Base-by-base conservation (phyloP, 2,888 invertebrate species). In the Netelia melanura region DNA sequence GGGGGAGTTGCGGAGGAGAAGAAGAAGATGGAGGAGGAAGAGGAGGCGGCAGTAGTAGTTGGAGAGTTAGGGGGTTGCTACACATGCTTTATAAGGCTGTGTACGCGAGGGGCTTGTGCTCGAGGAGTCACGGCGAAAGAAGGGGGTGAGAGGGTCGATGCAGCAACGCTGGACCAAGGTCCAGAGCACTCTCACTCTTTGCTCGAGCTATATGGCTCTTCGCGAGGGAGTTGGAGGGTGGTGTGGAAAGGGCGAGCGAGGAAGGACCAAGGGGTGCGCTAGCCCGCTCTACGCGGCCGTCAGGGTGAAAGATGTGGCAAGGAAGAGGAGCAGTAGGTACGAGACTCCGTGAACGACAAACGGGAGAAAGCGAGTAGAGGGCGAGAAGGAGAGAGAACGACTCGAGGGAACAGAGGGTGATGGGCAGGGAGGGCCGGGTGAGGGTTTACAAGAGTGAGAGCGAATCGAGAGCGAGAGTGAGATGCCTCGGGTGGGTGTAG, bases 161-260 rank as follows among this genome's bases (percentile, higher is more conserved):
- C 92, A 92, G 92, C 90, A 92, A 90, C 89, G 91, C 92, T 92
- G 92, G 93, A 93, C 93, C 92, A 92, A 92, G 92, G 93, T 93
- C 93, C 93, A 92, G 80, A 71, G 68, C 83, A 78, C 92, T 93
- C 92, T 92, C 92, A 92, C 93, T 93, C 80, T 80, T 48, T 91
- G 90, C 89, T 84, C 85, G 77, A 75, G 70, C 64, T 56, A 48
- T 70, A 23, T 56, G 68, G 72, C 72, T 87, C 87, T 76, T 72
- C 79, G 77, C 48, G 72, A 23, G 54, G 71, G 58, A 38, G 38
- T 38, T 38, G 79, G 67, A 82, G 84, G 88, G 88, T 87, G 75
- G 70, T 84, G 86, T 81, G 81, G 86, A 86, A 89, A 87, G 81
- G 85, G 84, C 77, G 77, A 81, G 86, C 86, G 88, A 85, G 87